A percentile compares a stretch with the other conserved stretches of the same genome.
These are phyloP conservation scores for Neoniphon sammara DNA, from an alignment of 2,797 vertebrate species.

Conservation along the genomic window DNA sequence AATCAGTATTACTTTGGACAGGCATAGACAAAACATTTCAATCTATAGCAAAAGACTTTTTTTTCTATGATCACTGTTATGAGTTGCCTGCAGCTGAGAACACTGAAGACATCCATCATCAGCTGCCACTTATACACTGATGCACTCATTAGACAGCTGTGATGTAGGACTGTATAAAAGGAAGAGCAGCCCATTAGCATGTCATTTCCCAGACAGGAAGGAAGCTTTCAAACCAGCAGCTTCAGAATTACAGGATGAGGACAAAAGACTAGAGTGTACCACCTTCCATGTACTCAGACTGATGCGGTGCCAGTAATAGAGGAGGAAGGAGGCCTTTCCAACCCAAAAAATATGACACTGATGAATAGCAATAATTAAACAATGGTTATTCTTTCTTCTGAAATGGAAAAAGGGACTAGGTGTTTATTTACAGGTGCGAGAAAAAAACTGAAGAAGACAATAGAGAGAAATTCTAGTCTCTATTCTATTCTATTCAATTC, in stretches of 20 bases:
- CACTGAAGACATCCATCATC: conserved; percentile 71
- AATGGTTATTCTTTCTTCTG: conserved; percentile 1
- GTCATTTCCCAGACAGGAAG: conserved; percentile 82
- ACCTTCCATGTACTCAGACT: conserved; percentile 58
- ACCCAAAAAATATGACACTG: conserved; percentile 19
- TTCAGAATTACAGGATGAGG: conserved; percentile 73
- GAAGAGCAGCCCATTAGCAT: conserved; percentile 75
- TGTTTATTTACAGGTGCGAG: too few relatives aligned
- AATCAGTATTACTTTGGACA: conserved; percentile 26
- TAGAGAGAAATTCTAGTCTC: too few relatives aligned
- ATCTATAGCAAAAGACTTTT: conserved; percentile 24
- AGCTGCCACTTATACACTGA: conserved; percentile 66
- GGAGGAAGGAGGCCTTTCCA: conserved; percentile 32
- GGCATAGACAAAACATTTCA: conserved; percentile 41
- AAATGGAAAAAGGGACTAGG: too few relatives aligned
- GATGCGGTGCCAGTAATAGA: conserved; percentile 34
- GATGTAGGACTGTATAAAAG: conserved; percentile 58
- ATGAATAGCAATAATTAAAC: conserved; percentile 13
- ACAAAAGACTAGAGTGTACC: conserved; percentile 48
- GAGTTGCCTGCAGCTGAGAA: conserved; percentile 66
- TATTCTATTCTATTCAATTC: too few relatives aligned
- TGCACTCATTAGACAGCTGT: conserved; percentile 82
- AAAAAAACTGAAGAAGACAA: too few relatives aligned
- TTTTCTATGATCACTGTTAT: conserved; percentile 42
- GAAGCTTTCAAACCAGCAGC: conserved; percentile 75